Evolutionary conservation across 2,888 invertebrate genomes (phyloP).

Genomic region (Furcula furcula): DNA sequence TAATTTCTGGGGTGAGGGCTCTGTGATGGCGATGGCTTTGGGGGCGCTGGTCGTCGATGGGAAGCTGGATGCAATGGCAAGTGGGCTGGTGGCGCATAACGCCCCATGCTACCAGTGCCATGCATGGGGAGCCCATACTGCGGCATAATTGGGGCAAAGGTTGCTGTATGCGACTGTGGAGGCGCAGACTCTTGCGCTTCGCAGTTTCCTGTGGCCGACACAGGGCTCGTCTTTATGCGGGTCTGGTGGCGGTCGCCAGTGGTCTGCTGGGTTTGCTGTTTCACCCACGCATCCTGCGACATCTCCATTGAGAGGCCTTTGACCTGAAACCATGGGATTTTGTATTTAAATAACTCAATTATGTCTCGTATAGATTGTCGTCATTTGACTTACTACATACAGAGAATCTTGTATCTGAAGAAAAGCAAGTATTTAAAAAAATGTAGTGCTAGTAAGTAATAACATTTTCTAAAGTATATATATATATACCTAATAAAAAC

Average conservation of each 20-base stretch:
- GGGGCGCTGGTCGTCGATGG: constrained; percentile 70
- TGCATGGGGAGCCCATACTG: constrained; percentile 66
- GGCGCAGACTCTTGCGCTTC: constrained; percentile 83
- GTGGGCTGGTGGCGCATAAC: constrained; percentile 75
- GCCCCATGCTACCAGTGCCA: constrained; percentile 66
- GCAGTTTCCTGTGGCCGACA: constrained; percentile 67
- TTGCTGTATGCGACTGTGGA: constrained; percentile 59
- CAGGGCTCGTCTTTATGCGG: constrained; percentile 73
- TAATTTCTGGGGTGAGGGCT: constrained; percentile 80
- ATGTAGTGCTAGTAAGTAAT: no score
- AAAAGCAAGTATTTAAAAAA: no score
- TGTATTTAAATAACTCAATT: no score
- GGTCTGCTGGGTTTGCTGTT: constrained; percentile 70
- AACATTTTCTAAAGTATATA: no score
- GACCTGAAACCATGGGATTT: constrained; percentile 64
- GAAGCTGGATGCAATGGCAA: constrained; percentile 81
- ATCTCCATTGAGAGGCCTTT: constrained; percentile 78
- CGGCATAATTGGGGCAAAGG: constrained; percentile 71
- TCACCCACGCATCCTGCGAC: constrained; percentile 76
- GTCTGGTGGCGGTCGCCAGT: constrained; percentile 66
- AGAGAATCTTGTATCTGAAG: no score
- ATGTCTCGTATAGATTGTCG: no score
- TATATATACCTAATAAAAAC: no score
- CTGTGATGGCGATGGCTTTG: constrained; percentile 76
- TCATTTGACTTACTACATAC: no score